Conservation (phyloP, 2,888 invertebrate genomes). For the Andrena dorsata region DNA sequence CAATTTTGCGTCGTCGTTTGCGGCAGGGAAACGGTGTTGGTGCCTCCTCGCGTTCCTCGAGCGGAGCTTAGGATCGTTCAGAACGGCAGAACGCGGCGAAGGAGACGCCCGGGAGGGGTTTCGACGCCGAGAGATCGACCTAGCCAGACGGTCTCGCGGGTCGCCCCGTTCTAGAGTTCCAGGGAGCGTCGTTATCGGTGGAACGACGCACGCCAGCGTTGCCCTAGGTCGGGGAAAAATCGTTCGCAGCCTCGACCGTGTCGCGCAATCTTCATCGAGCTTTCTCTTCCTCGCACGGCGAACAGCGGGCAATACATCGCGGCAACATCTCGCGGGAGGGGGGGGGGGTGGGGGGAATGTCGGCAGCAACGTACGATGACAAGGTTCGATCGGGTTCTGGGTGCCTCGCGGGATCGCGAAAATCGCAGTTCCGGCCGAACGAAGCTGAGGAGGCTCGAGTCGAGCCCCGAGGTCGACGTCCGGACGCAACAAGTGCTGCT, state of each 20-base stretch:
- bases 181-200: conserved; percentile 12
- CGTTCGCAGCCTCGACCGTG: conserved; percentile 10
- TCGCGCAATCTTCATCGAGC: not conserved
- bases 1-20: conserved; percentile 61
- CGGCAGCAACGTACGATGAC: no score
- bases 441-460: conserved; percentile 65
- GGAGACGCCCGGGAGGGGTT: not conserved
- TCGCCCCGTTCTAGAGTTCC: conserved; percentile 34
- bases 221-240: conserved; percentile 66
- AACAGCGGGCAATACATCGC: not conserved
- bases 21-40: conserved; percentile 15
- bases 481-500: conserved; percentile 84
- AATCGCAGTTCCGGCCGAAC: conserved; percentile 68
- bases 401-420: conserved; percentile 52
- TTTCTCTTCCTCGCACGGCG: conserved; percentile 16
- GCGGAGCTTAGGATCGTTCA: conserved; percentile 9
- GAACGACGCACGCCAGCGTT: conserved; percentile 45
- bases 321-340: not conserved
- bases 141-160: not conserved
- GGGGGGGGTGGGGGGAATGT: no score
- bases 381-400: no score
- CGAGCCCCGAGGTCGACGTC: conserved; percentile 82
- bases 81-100: not conserved
- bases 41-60: not conserved
- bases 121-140: conserved; percentile 14